A percentile compares a stretch with the other conserved stretches of the same genome.
These are phyloP conservation scores for Priocnemis perturbator DNA, from an alignment of 2,888 invertebrate species.

Conservation along the genomic window DNA sequence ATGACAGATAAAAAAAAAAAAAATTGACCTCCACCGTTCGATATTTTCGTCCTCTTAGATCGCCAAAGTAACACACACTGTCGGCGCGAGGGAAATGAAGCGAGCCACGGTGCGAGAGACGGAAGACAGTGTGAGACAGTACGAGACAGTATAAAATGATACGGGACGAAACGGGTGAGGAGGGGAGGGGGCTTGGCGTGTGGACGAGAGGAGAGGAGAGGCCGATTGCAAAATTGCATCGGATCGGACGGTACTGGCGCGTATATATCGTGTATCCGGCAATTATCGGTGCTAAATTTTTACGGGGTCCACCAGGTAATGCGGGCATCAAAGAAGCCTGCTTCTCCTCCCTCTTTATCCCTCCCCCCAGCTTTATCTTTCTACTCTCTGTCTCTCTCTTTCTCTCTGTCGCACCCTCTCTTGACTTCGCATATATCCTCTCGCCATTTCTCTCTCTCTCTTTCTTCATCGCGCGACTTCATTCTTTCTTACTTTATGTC, in stretches of 20 bases:
- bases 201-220: neutral
- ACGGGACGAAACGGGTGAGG: neutral
- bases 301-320: constrained; percentile 40
- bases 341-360: constrained; percentile 20
- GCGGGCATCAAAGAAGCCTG: constrained; percentile 6
- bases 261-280: constrained; percentile 50
- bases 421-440: neutral
- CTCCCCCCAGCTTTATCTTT: neutral
- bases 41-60: no score
- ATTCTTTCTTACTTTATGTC: constrained; percentile 2
- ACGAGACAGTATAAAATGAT: neutral
- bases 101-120: no score
- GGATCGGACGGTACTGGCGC: constrained; percentile 5
- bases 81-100: no score
- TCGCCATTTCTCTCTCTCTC: constrained; percentile 3
- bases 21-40: no score
- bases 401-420: neutral
- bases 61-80: no score
- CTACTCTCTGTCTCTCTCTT: neutral
- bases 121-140: neutral
- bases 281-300: constrained; percentile 64
- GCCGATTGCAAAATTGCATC: neutral
- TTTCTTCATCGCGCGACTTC: neutral
- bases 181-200: neutral
- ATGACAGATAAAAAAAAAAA: no score